These are phyloP conservation scores for Helicorthomorpha holstii DNA, from an alignment of 1,140 invertebrate species.

Conservation along the genomic window DNA sequence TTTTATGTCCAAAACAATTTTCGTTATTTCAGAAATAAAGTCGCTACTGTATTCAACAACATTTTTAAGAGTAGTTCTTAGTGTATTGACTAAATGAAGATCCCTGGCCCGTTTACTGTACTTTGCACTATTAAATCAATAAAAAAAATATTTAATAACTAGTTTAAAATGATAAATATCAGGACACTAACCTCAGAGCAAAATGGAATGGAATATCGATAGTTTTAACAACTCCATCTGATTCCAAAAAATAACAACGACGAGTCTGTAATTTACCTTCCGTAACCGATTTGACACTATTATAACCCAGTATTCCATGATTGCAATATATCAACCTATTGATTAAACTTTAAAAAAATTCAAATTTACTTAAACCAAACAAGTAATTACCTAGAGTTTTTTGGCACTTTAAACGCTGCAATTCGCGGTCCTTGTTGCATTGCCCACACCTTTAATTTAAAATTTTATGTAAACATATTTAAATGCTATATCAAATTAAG, in stretches of 20 bases:
- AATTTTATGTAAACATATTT: neutral
- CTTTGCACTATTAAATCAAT: conserved; percentile 40
- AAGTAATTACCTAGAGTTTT: conserved; percentile 41
- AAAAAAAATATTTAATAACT: conserved; percentile 3
- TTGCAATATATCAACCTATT: conserved; percentile 53
- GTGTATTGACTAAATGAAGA: conserved; percentile 61
- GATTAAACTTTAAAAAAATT: neutral
- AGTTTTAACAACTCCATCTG: conserved; percentile 57
- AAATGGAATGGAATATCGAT: conserved; percentile 78
- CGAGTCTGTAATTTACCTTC: conserved; percentile 13
- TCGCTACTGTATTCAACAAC: conserved; percentile 18
- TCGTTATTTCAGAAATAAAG: conserved; percentile 2
- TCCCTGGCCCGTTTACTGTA: conserved; percentile 70
- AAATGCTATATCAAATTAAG: neutral
- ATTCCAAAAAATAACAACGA: conserved; percentile 56
- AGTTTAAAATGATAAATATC: neutral
- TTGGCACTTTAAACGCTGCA: conserved; percentile 72
- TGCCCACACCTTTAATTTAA: conserved; percentile 37
- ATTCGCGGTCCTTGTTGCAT: conserved; percentile 71
- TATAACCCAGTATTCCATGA: conserved; percentile 55
- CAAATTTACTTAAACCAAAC: neutral
- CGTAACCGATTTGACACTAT: conserved; percentile 27
- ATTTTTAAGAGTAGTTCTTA: conserved; percentile 25
- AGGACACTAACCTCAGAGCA: conserved; percentile 39
- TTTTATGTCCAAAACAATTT: conserved; percentile 38